Evolutionary conservation across 2,797 vertebrate genomes (phyloP).

Genomic region (Luscinia megarhynchos): DNA sequence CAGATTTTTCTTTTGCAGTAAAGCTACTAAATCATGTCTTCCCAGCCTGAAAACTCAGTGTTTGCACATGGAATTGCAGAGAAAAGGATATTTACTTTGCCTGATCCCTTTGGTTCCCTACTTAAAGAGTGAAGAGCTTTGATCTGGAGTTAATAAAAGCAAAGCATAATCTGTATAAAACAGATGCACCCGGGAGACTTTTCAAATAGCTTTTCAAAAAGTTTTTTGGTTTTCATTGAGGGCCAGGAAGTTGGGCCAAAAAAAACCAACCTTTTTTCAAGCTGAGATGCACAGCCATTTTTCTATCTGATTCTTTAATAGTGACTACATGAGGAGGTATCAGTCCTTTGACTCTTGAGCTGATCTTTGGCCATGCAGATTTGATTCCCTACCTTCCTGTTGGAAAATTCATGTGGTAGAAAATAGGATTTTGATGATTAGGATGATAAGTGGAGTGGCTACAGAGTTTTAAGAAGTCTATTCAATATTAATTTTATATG

Average conservation of each 20-base stretch:
- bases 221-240: neutral
- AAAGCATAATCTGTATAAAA: neutral
- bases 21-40: neutral
- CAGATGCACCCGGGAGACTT: neutral
- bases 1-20: neutral
- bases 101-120: conserved; percentile 1
- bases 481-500: neutral
- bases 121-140: conserved; percentile 25
- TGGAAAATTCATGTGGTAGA: neutral
- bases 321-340: neutral
- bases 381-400: neutral
- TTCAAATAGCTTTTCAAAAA: no score
- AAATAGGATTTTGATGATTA: neutral
- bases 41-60: neutral
- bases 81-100: conserved; percentile 19
- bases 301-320: neutral
- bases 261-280: neutral
- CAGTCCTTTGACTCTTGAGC: neutral
- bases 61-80: conserved; percentile 41
- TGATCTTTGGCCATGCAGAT: neutral
- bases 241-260: neutral
- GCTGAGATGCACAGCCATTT: neutral
- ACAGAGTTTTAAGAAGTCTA: neutral
- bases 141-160: conserved; percentile 22
- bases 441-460: neutral